A percentile compares a stretch with the other conserved stretches of the same genome.
phyloP scores from a whole-genome alignment of 1,140 invertebrate species.

The Saxidomus purpurata region DNA sequence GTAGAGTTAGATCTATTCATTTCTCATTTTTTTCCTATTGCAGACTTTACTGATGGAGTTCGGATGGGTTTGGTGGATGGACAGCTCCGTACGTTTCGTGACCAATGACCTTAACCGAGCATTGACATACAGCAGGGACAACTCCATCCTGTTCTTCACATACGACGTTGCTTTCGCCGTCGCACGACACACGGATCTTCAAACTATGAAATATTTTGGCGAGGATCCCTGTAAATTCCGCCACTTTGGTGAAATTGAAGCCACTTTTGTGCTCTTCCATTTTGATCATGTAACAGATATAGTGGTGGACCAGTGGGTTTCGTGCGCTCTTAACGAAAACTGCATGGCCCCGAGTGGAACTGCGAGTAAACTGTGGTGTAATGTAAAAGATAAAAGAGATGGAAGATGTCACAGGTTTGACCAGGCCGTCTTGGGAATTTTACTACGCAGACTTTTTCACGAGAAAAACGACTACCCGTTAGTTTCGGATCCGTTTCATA shows the following conservation, averaged over 20 bases:
- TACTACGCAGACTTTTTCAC: constrained; percentile 57
- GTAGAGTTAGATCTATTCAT: too few relatives aligned
- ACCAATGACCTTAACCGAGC: constrained; percentile 34
- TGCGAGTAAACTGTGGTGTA: constrained; percentile 20
- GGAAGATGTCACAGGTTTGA: constrained; percentile 63
- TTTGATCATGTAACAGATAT: constrained; percentile 42
- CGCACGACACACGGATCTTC: constrained; percentile 42
- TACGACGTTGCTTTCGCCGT: constrained; percentile 47
- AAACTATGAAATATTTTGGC: constrained; percentile 41
- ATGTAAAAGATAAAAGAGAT: background rate
- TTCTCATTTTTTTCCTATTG: too few relatives aligned
- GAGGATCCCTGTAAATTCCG: constrained; percentile 63
- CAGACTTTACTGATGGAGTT: constrained; percentile 16
- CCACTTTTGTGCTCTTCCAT: constrained; percentile 56
- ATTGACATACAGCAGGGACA: constrained; percentile 25
- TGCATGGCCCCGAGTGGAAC: constrained; percentile 47
- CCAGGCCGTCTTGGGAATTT: constrained; percentile 53
- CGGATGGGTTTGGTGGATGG: constrained; percentile 63
- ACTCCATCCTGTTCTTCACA: constrained; percentile 60
- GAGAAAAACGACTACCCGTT: constrained; percentile 60
- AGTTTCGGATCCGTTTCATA: constrained; percentile 36
- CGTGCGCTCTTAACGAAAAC: constrained; percentile 36
- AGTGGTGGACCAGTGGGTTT: constrained; percentile 29
- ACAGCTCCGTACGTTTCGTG: constrained; percentile 48
- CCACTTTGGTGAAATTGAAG: constrained; percentile 58